Percentiles rank a stretch among this genome's conserved stretches.
Conservation (phyloP, 2,888 invertebrate species). For the Meandrusa payeni region DNA sequence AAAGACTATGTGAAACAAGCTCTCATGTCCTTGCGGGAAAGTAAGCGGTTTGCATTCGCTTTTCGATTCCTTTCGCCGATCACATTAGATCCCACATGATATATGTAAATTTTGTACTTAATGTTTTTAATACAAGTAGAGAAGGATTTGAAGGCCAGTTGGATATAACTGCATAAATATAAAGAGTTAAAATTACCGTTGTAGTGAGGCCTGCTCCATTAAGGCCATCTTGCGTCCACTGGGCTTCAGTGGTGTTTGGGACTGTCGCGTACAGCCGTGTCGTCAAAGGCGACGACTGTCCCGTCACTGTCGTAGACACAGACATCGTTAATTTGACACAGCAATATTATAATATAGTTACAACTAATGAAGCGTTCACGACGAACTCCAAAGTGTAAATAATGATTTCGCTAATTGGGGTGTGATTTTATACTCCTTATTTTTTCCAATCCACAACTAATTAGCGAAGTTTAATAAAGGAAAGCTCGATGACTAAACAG, state of each 20-base stretch:
- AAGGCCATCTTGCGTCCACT: conserved; percentile 35
- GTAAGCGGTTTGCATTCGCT: no score
- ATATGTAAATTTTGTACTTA: no score
- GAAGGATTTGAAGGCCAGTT: no score
- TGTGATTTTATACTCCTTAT: conserved; percentile 47
- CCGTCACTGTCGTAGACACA: conserved; percentile 28
- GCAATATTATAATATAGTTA: neutral
- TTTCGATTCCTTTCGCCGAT: no score
- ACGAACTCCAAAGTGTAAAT: conserved; percentile 42
- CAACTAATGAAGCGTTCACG: conserved; percentile 34
- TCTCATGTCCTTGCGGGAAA: no score
- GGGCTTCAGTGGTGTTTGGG: conserved; percentile 33
- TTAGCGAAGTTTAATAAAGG: conserved; percentile 24
- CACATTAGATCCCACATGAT: no score
- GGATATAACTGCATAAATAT: no score
- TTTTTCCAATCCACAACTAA: conserved; percentile 28
- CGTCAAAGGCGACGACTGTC: conserved; percentile 24
- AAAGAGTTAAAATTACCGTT: conserved; percentile 40
- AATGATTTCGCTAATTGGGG: conserved; percentile 36
- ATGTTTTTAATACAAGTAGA: no score
- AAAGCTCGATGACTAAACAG: conserved; percentile 29
- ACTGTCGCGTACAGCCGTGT: conserved; percentile 26
- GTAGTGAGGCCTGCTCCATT: conserved; percentile 27
- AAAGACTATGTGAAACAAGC: no score
- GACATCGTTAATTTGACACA: conserved; percentile 29